phyloP scores from a whole-genome alignment of 2,113 vertebrate species.

The Zosterops japonicus region DNA sequence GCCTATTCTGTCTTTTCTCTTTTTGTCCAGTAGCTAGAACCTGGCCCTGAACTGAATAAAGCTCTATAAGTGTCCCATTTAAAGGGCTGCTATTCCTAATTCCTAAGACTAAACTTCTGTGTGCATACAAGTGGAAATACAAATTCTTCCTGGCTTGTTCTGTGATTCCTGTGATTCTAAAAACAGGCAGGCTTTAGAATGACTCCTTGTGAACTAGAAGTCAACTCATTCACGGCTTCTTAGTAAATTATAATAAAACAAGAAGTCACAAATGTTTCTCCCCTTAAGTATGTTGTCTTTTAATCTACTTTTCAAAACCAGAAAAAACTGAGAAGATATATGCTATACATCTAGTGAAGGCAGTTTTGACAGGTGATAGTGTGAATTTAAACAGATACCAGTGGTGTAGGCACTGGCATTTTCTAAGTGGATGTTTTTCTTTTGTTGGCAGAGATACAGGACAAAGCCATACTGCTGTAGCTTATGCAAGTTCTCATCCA shows the following conservation, averaged over 20 bases:
- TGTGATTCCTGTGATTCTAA: neutral
- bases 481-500: constrained; percentile 85
- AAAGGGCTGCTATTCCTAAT: neutral
- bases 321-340: neutral
- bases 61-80: neutral
- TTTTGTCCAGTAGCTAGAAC: neutral
- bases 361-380: neutral
- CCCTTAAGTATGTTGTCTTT: neutral
- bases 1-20: neutral
- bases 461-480: constrained; percentile 84
- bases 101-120: neutral
- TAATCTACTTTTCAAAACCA: neutral
- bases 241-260: neutral
- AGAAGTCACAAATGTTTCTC: neutral
- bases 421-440: constrained; percentile 37
- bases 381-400: neutral
- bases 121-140: neutral
- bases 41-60: neutral
- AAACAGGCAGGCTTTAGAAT: neutral
- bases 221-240: neutral
- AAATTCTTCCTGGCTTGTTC: neutral
- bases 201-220: neutral
- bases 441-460: constrained; percentile 81
- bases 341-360: neutral
- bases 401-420: neutral